Conservation (phyloP, 92 coral and sea anemone species). For the Isaurus tuberculatus region DNA sequence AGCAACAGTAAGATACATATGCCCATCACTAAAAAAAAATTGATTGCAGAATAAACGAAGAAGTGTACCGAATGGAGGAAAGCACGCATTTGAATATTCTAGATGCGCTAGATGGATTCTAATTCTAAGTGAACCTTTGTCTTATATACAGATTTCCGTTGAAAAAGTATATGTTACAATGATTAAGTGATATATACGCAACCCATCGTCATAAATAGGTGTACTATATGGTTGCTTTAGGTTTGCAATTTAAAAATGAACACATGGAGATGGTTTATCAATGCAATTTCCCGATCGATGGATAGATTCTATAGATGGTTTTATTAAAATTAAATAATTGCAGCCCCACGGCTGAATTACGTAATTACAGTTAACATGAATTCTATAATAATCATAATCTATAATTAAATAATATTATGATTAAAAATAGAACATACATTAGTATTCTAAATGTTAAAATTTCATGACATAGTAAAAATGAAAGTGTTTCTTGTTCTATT, state of each 20-base stretch:
- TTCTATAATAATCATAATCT: no score
- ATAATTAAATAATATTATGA: no score
- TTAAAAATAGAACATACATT: no score
- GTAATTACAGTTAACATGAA: no score
- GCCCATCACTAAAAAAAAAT: constrained; percentile 2
- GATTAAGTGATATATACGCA: background rate
- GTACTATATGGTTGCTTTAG: background rate
- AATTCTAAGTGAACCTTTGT: background rate
- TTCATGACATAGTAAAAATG: no score
- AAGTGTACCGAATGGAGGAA: constrained; percentile 1
- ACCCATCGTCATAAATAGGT: background rate
- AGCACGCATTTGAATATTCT: constrained; percentile 4
- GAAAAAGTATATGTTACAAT: background rate
- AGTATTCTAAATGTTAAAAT: no score
- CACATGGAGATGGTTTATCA: background rate
- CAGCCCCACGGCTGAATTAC: no score
- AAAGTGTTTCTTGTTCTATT: no score
- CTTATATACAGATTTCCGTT: background rate
- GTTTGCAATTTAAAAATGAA: background rate
- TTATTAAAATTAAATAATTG: no score
- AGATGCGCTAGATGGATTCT: constrained; percentile 15
- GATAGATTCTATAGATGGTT: no score
- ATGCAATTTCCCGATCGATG: background rate
- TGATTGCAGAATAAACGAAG: background rate
- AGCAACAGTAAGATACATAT: constrained; percentile 19